Base-by-base conservation (phyloP, 2,888 invertebrate genomes). In the Leptopterna dolabrata region DNA sequence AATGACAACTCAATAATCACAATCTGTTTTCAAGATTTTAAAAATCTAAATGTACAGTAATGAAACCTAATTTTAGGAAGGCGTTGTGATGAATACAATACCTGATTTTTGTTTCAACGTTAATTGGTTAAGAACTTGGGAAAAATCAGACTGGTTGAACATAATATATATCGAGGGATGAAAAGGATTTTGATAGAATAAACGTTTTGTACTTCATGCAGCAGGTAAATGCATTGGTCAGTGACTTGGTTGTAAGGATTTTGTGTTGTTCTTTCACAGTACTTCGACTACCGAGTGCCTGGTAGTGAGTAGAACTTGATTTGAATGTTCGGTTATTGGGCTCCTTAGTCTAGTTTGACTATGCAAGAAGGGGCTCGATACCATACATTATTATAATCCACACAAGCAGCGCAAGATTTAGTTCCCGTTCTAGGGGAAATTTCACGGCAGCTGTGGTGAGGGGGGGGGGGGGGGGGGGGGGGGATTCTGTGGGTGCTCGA, bases 1-100 rank as follows among this genome's bases (percentile, higher is more conserved):
- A 83, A 83, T 83, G 83, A 83, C 83, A 83, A 70, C 83, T 83
- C 47, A 43, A 41, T 29, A 19, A 83, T 83, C 83, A 83, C 83
- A 83, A 78, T 78, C 78, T 24, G 78, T 78, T 78, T 45, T 24
- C 36, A 78, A 73, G 30, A 73, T 73, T 78, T 78, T 78, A 43
- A 45, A 45, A 45, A 78, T 45, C 43, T 41, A 30, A 41, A 78
- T 45, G 41, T 73, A 73, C 41, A 73, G 16, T 36, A 36, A 73
- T 73, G 41, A 41, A 73, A 73, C 30, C 73, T 30, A 41, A 73
- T 30, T 9, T 14, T 2, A 36, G 73, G 73, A 73, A 36, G 30
- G 71, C 51, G 51, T 51, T 51, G 51, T 51, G 51, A 27, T 63
- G 63, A 63, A 63, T 63, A 63, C 63, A 63, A 63, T 63, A 63